These are phyloP conservation scores for Eulithis prunata DNA, from an alignment of 2,888 invertebrate species.

Conservation along the genomic window DNA sequence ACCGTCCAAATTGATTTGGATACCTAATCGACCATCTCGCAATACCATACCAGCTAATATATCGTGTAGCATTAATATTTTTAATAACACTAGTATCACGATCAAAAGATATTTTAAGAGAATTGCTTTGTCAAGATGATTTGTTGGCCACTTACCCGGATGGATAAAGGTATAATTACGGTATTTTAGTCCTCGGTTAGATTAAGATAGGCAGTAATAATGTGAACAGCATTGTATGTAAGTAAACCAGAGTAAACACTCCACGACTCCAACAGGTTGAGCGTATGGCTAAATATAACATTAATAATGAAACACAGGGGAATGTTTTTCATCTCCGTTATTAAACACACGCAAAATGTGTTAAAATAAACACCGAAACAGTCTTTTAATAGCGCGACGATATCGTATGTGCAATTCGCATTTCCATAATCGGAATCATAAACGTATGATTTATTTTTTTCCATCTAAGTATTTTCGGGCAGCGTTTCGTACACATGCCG, in stretches of 20 bases:
- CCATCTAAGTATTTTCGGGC: slow-evolving; percentile 55
- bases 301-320: slow-evolving; percentile 82
- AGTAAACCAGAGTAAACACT: slow-evolving; percentile 77
- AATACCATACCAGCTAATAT: slow-evolving; percentile 67
- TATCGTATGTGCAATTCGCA: slow-evolving; percentile 78
- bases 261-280: slow-evolving; percentile 81
- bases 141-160: slow-evolving; percentile 48
- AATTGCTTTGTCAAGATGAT: slow-evolving; percentile 68
- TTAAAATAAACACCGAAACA: slow-evolving; percentile 82
- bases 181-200: slow-evolving; percentile 34
- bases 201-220: slow-evolving; percentile 54
- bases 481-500: slow-evolving; percentile 62
- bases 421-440: slow-evolving; percentile 66
- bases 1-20: slow-evolving; percentile 75
- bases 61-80: slow-evolving; percentile 67
- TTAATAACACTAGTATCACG: slow-evolving; percentile 61
- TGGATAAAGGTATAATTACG: slow-evolving; percentile 41
- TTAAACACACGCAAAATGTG: slow-evolving; percentile 79
- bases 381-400: slow-evolving; percentile 80
- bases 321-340: slow-evolving; percentile 84
- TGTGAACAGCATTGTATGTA: slow-evolving; percentile 74
- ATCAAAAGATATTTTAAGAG: slow-evolving; percentile 57
- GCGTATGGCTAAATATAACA: slow-evolving; percentile 78
- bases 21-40: slow-evolving; percentile 68
- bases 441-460: slow-evolving; percentile 74